Base-by-base conservation (phyloP, 2,888 invertebrate genomes). In the Acrobasis consociella region DNA sequence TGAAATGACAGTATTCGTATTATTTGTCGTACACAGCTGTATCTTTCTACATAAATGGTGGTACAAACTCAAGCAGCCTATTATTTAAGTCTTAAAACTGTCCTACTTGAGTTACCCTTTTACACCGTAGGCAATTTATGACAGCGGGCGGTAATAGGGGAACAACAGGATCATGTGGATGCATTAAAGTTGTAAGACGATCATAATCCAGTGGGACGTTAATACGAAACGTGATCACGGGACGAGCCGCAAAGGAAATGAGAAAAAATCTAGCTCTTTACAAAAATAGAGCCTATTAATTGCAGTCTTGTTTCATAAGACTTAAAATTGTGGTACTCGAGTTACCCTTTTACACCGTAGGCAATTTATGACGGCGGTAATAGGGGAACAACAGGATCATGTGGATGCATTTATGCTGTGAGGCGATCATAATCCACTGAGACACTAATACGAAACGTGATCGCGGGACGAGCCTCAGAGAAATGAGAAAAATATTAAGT, bases 371-470 rank as follows among this genome's bases (percentile, higher is more conserved):
- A 31, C 31, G 31, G 0, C 7, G 31, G 31, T 31, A 31, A 31
- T 7, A 31, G 31, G 60, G 64, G 55, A 59, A 49, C 60, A 62
- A 63, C 31, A 65, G 66, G 69, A 72, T 69, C 72, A 72, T 73
- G 74, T 68, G 67, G 71, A 69, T 71, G 74, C 76, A 77, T 76
- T 76, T 76, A 75, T 74, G 72, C 66, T 67, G 67, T 71, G 69
- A 71, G 67, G 65, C 61, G 71, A 72, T 73, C 66, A 69, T 73
- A 73, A 71, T 71, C 69, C 69, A 68, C 67, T 70, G 69, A 67
- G 72, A 72, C 73, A 71, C 70, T 80, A 77, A 78, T 77, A 78
- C 69, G 72, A 74, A 72, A 76, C 76, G 77, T 78, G 79, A 74
- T 70, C 71, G 65, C 65, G 67, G 64, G 67, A 60, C 60, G 67